These are phyloP conservation scores for Ladona fulva DNA, from an alignment of 1,140 invertebrate species.

Conservation along the genomic window DNA sequence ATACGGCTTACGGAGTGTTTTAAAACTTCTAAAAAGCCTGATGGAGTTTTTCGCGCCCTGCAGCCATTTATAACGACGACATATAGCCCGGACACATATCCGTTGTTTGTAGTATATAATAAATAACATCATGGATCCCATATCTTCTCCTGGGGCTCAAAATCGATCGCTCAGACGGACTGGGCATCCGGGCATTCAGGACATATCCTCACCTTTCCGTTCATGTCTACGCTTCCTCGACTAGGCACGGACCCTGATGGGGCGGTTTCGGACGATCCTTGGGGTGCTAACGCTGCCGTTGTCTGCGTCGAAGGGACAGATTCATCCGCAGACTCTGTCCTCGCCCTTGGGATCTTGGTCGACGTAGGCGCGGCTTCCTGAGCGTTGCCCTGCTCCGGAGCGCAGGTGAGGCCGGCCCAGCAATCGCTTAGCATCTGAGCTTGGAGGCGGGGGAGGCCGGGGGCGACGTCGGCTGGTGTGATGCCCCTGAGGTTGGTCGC, in stretches of 20 bases:
- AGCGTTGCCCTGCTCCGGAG: background rate
- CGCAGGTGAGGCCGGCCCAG: conserved; percentile 28
- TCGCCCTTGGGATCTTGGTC: background rate
- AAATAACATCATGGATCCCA: too few relatives aligned
- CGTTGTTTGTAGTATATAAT: too few relatives aligned
- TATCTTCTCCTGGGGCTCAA: too few relatives aligned
- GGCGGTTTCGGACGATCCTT: conserved; percentile 20
- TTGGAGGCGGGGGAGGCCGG: conserved; percentile 38
- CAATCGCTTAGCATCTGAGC: conserved; percentile 38
- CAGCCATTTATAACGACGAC: too few relatives aligned
- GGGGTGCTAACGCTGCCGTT: background rate
- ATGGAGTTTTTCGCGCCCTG: too few relatives aligned
- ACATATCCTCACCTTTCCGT: conserved; percentile 11
- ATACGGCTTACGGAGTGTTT: too few relatives aligned
- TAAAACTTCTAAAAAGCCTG: too few relatives aligned
- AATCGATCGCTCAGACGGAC: too few relatives aligned
- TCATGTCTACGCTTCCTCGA: background rate
- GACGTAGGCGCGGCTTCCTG: too few relatives aligned
- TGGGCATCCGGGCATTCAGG: too few relatives aligned
- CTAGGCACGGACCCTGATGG: conserved; percentile 28
- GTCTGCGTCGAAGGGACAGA: background rate
- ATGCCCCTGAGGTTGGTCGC: conserved; percentile 37
- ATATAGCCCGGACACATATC: too few relatives aligned
- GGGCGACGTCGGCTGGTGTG: conserved; percentile 37
- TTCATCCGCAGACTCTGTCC: conserved; percentile 25